A percentile compares a stretch with the other conserved stretches of the same genome.
These are phyloP conservation scores for Pimpla rufipes DNA, from an alignment of 2,888 invertebrate species.

Conservation along the genomic window DNA sequence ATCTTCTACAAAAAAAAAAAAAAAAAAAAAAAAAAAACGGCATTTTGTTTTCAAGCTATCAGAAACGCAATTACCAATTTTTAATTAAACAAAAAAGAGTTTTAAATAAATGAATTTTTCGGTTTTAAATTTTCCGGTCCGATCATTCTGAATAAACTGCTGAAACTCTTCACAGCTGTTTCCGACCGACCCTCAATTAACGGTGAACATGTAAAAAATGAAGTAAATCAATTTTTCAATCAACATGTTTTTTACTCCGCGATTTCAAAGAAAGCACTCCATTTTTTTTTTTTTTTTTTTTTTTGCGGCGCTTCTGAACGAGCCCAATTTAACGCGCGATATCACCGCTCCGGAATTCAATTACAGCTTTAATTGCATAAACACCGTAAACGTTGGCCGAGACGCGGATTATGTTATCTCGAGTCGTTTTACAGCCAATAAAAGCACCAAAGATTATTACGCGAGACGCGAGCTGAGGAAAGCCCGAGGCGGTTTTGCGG, in stretches of 20 bases:
- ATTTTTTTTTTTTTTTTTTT: neutral
- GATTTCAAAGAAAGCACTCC: too few species aligned
- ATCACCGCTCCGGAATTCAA: neutral
- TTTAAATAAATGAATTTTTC: too few species aligned
- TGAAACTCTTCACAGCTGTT: too few species aligned
- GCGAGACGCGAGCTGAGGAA: neutral
- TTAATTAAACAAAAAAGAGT: too few species aligned
- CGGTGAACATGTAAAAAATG: too few species aligned
- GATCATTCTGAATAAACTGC: too few species aligned
- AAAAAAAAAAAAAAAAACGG: neutral
- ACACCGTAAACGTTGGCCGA: neutral
- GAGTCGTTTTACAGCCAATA: constrained; percentile 4
- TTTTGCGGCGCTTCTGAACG: neutral
- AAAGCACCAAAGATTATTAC: neutral
- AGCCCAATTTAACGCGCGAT: neutral
- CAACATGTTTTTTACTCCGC: neutral
- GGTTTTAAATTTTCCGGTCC: too few species aligned
- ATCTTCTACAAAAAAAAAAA: neutral
- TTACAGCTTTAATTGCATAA: neutral
- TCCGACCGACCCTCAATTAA: too few species aligned
- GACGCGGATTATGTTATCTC: neutral
- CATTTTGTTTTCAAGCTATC: too few species aligned
- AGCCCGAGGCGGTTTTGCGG: neutral
- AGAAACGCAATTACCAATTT: too few species aligned
- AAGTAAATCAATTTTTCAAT: neutral